These are phyloP conservation scores for Helicolenus hilgendorfi DNA, from an alignment of 2,797 vertebrate species.

Conservation along the genomic window DNA sequence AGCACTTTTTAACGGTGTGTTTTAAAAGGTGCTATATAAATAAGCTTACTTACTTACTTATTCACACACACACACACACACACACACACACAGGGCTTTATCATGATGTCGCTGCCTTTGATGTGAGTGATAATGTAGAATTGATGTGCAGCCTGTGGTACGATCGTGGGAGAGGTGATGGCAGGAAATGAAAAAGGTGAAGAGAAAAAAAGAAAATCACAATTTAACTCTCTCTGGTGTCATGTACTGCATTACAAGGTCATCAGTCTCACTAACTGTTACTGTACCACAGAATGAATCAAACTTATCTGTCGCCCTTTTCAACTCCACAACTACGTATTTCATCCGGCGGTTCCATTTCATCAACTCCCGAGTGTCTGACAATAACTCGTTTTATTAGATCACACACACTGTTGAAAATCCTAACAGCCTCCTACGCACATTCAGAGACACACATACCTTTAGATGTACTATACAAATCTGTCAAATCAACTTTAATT, in stretches of 20 bases:
- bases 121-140: slow-evolving; percentile 38
- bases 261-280: neutral
- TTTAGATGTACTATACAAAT: neutral
- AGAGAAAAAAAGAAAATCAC: neutral
- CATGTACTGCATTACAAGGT: neutral
- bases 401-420: neutral
- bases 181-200: slow-evolving; percentile 19
- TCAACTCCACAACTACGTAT: neutral
- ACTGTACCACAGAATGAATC: slow-evolving; percentile 8
- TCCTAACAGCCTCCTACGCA: neutral
- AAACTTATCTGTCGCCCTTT: neutral
- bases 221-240: slow-evolving; percentile 10
- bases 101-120: slow-evolving; percentile 26
- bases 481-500: neutral
- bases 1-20: too few species aligned
- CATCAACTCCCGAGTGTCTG: neutral
- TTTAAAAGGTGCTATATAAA: too few species aligned
- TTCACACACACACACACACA: neutral
- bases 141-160: slow-evolving; percentile 7
- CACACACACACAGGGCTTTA: slow-evolving; percentile 14
- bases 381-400: slow-evolving; percentile 3
- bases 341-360: neutral
- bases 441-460: neutral
- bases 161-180: slow-evolving; percentile 58
- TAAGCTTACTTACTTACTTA: too few species aligned